Conservation (phyloP, 2,888 invertebrate species). For the Eubasilissa splendida region DNA sequence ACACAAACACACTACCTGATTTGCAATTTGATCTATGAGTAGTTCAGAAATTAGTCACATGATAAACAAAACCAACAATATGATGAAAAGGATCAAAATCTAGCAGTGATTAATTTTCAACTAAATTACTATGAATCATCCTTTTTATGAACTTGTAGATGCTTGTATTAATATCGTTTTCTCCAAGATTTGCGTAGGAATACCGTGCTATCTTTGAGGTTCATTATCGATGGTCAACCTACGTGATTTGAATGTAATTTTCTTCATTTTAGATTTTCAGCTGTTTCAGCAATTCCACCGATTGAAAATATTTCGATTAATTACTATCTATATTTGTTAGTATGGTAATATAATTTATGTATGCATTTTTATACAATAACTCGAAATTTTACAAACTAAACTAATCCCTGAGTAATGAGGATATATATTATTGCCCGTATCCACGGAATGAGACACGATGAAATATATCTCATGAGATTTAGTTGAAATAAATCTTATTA, state of each 20-base stretch:
- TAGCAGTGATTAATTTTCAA: background rate
- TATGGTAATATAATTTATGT: too few relatives aligned
- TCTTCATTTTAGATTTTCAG: constrained; percentile 23
- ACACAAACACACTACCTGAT: constrained; percentile 6
- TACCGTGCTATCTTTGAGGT: constrained; percentile 34
- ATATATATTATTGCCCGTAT: too few relatives aligned
- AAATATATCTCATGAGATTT: too few relatives aligned
- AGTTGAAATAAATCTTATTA: too few relatives aligned
- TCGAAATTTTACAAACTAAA: too few relatives aligned
- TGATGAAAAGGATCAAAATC: background rate
- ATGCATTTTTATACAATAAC: too few relatives aligned
- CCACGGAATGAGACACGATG: too few relatives aligned
- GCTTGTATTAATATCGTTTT: background rate
- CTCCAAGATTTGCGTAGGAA: background rate
- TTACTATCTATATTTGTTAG: too few relatives aligned
- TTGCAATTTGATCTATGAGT: background rate
- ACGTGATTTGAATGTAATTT: constrained; percentile 48
- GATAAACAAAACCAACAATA: background rate
- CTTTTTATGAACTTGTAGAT: background rate
- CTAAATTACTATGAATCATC: background rate
- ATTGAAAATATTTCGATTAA: background rate
- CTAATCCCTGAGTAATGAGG: too few relatives aligned
- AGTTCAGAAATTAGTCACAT: background rate
- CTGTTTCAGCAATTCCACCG: background rate
- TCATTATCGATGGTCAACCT: constrained; percentile 47